These are phyloP conservation scores for Scolanthus callimorphus DNA, from an alignment of 92 coral and sea anemone genomes.

Conservation along the genomic window DNA sequence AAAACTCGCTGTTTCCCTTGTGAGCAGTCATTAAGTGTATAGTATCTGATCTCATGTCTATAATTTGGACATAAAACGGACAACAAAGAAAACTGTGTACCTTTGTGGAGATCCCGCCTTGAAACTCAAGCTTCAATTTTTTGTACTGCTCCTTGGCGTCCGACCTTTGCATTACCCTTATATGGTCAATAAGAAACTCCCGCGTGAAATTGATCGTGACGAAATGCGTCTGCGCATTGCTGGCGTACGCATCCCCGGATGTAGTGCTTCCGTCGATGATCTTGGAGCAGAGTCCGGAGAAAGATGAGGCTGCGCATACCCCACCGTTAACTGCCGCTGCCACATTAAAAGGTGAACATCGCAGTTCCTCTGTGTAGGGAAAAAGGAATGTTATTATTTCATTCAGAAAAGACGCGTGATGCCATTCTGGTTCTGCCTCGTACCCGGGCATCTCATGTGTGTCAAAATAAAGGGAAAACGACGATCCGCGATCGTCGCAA, in stretches of 20 bases:
- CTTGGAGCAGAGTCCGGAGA: conserved; percentile 6
- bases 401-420: too few relatives aligned
- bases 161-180: conserved; percentile 54
- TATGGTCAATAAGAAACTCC: conserved; percentile 50
- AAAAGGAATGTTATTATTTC: too few relatives aligned
- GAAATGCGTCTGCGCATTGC: conserved; percentile 27
- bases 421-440: too few relatives aligned
- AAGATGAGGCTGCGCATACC: conserved; percentile 28
- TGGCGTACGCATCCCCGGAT: conserved; percentile 2
- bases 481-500: too few relatives aligned
- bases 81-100: too few relatives aligned
- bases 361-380: conserved; percentile 41
- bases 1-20: too few relatives aligned
- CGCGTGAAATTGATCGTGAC: conserved; percentile 50
- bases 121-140: conserved; percentile 49
- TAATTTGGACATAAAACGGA: too few relatives aligned
- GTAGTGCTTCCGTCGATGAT: conserved; percentile 38
- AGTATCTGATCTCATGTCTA: too few relatives aligned
- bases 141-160: conserved; percentile 32
- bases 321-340: conserved; percentile 49
- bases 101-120: conserved; percentile 41
- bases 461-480: too few relatives aligned
- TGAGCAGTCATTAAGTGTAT: too few relatives aligned
- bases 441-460: too few relatives aligned
- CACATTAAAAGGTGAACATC: conserved; percentile 52